These are phyloP conservation scores for Omphaloscelis lunosa DNA, from an alignment of 2,888 invertebrate genomes.

Conservation along the genomic window DNA sequence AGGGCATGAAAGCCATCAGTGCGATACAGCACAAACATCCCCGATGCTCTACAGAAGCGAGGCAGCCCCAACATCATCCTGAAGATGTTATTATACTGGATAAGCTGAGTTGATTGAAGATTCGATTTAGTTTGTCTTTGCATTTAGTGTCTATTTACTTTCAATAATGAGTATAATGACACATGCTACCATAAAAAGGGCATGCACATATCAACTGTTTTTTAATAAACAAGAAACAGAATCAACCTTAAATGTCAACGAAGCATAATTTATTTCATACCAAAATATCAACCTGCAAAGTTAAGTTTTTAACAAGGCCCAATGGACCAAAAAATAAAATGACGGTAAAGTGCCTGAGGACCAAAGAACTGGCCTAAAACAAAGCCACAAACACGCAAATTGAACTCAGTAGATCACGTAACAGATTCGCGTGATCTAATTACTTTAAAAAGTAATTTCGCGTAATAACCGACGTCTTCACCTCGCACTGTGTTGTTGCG, in stretches of 20 bases:
- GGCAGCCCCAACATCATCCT: too few relatives aligned
- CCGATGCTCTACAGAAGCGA: too few relatives aligned
- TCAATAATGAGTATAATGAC: not conserved
- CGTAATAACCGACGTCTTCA: conserved; percentile 65
- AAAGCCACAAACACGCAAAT: conserved; percentile 30
- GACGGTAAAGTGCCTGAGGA: not conserved
- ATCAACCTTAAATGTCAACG: not conserved
- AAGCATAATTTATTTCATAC: not conserved
- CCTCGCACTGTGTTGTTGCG: conserved; percentile 64
- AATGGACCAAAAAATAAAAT: not conserved
- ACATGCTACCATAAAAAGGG: not conserved
- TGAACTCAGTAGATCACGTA: conserved; percentile 53
- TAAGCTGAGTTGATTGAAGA: not conserved
- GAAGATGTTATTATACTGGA: too few relatives aligned
- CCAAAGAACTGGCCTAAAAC: not conserved
- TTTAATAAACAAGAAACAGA: not conserved
- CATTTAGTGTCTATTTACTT: not conserved
- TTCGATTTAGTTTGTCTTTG: not conserved
- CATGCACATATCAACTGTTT: too few relatives aligned
- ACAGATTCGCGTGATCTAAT: conserved; percentile 67
- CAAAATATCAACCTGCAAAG: not conserved
- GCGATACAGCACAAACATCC: too few relatives aligned
- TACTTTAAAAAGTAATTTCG: conserved; percentile 63
- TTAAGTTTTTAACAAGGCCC: not conserved
- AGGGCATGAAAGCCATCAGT: too few relatives aligned